These are phyloP conservation scores for Pyrrhosoma nymphula DNA, from an alignment of 2,888 invertebrate genomes.

Conservation along the genomic window DNA sequence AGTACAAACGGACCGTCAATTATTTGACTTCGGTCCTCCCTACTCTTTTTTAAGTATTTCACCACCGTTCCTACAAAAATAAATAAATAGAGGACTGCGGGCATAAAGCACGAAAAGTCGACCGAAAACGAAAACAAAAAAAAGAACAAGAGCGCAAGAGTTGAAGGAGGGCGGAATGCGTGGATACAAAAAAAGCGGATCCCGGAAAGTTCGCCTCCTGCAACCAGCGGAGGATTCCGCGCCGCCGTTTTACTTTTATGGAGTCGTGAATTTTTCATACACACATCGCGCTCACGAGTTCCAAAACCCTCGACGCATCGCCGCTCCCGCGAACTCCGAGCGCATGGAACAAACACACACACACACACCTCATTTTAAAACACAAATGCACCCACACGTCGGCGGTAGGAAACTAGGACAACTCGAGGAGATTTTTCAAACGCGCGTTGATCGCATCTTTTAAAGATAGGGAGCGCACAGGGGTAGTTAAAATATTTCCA, in stretches of 20 bases:
- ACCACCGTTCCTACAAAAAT: too few species aligned
- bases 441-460: slow-evolving; percentile 18
- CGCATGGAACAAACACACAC: too few species aligned
- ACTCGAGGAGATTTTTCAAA: neutral
- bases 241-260: neutral
- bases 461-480: neutral
- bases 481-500: neutral
- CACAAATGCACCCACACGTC: neutral
- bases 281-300: neutral
- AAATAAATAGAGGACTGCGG: too few species aligned
- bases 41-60: too few species aligned
- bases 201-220: neutral
- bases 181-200: too few species aligned
- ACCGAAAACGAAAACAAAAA: too few species aligned
- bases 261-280: slow-evolving; percentile 16
- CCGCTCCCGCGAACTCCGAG: neutral
- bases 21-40: too few species aligned
- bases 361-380: neutral
- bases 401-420: neutral
- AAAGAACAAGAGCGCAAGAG: too few species aligned
- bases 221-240: neutral
- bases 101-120: too few species aligned
- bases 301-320: neutral
- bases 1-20: too few species aligned
- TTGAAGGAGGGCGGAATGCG: too few species aligned